Conservation (phyloP, 1,140 invertebrate genomes). For the Drosophila subpulchrella region DNA sequence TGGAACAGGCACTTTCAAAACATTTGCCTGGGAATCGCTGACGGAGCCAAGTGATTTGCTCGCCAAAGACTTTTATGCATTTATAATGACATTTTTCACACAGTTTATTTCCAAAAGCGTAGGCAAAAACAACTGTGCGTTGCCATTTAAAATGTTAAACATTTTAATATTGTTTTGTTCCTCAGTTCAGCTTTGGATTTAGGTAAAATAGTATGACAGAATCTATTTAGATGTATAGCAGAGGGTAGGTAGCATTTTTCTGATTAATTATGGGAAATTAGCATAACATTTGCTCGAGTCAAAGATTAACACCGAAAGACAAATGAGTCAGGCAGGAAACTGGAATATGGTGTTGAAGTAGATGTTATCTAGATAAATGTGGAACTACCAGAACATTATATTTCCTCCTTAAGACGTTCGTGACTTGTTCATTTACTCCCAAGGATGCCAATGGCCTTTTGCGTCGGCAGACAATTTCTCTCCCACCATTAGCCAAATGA, state of each 20-base stretch:
- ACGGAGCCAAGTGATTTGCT: conserved; percentile 37
- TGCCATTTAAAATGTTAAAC: conserved; percentile 59
- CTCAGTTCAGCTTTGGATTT: conserved; percentile 16
- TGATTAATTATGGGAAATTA: conserved; percentile 41
- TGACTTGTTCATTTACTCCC: conserved; percentile 12
- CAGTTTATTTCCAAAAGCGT: conserved; percentile 58
- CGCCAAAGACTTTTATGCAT: conserved; percentile 52
- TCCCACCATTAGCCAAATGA: conserved; percentile 60
- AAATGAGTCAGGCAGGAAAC: conserved; percentile 40
- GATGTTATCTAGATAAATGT: background rate
- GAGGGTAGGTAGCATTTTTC: conserved; percentile 17
- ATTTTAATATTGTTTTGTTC: conserved; percentile 57
- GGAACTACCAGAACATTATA: background rate
- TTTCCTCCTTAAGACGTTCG: background rate
- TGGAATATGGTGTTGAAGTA: conserved; percentile 4
- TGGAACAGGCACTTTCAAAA: conserved; percentile 60
- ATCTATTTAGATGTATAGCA: conserved; percentile 30
- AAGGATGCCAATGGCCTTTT: conserved; percentile 30
- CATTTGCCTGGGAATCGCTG: conserved; percentile 49
- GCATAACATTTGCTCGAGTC: conserved; percentile 38
- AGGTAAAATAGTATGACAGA: conserved; percentile 2
- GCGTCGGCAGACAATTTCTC: conserved; percentile 16
- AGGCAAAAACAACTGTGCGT: conserved; percentile 18
- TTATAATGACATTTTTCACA: conserved; percentile 73
- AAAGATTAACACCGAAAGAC: conserved; percentile 14